phyloP scores from a whole-genome alignment of 2,113 vertebrate genomes.

The Leptocoma aspasia region DNA sequence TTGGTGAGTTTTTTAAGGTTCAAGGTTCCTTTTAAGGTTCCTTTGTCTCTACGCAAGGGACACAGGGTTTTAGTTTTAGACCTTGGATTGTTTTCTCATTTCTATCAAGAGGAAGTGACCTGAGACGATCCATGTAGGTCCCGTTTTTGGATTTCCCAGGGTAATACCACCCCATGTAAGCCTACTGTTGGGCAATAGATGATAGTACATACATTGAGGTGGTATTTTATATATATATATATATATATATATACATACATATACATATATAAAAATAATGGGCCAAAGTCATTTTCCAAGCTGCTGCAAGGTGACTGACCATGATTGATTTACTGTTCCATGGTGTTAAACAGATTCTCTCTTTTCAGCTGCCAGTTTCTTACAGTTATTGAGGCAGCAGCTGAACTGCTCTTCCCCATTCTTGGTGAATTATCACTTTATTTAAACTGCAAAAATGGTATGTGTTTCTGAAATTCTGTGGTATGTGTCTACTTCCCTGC shows the following conservation, averaged over 20 bases:
- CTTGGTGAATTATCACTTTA: background rate
- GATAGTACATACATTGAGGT: background rate
- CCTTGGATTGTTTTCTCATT: background rate
- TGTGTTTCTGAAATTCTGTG: background rate
- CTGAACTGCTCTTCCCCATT: background rate
- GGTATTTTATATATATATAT: no score
- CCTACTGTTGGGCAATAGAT: background rate
- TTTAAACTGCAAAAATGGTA: background rate
- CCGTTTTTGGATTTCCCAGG: background rate
- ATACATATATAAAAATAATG: no score
- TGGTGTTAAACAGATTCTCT: background rate
- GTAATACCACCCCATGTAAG: background rate
- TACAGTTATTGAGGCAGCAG: background rate
- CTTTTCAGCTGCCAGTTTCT: background rate
- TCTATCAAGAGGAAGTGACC: background rate
- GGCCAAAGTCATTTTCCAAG: background rate
- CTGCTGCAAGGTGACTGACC: background rate
- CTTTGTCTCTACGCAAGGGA: background rate
- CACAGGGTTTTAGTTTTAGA: background rate
- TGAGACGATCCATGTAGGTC: accelerated
- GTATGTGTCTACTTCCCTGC: background rate
- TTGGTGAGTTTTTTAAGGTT: background rate
- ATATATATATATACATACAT: no score
- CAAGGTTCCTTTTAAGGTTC: background rate
- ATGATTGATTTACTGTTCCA: background rate